These are phyloP conservation scores for Rhaphigaster nebulosa DNA, from an alignment of 2,888 invertebrate species.

Conservation along the genomic window DNA sequence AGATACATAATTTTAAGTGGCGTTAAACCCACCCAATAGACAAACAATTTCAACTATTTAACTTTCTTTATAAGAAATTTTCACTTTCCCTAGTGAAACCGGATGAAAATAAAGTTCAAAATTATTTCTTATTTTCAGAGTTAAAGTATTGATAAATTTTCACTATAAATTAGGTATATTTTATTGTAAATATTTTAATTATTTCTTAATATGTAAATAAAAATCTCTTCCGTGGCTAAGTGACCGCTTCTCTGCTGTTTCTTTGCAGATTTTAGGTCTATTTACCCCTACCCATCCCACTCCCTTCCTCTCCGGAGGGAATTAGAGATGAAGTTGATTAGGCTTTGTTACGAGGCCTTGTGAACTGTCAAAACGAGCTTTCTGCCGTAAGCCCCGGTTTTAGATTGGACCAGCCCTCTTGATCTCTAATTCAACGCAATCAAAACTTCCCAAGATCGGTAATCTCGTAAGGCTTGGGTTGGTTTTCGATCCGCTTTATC, in stretches of 20 bases:
- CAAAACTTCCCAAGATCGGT: conserved; percentile 23
- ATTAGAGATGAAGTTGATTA: conserved; percentile 38
- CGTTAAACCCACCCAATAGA: no score
- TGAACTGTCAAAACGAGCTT: conserved; percentile 22
- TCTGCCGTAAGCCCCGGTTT: conserved; percentile 10
- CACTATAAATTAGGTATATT: no score
- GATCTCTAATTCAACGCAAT: conserved; percentile 46
- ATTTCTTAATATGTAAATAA: neutral
- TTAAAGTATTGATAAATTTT: no score
- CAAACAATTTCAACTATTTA: no score
- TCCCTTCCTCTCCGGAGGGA: neutral
- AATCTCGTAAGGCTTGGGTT: neutral
- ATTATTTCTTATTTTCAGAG: no score
- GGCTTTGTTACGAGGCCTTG: conserved; percentile 29
- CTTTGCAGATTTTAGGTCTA: neutral
- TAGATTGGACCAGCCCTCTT: conserved; percentile 23
- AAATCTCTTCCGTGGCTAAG: neutral
- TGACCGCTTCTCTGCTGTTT: neutral
- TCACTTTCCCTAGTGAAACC: no score
- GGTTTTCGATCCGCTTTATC: neutral
- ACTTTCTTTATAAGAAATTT: no score
- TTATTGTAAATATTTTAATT: no score
- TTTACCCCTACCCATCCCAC: neutral
- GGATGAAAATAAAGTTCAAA: no score
- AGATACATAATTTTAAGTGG: no score